Percentiles rank a stretch among this genome's conserved stretches.
Evolutionary conservation across 2,113 vertebrate genomes (phyloP).

Genomic region (Bos indicus): DNA sequence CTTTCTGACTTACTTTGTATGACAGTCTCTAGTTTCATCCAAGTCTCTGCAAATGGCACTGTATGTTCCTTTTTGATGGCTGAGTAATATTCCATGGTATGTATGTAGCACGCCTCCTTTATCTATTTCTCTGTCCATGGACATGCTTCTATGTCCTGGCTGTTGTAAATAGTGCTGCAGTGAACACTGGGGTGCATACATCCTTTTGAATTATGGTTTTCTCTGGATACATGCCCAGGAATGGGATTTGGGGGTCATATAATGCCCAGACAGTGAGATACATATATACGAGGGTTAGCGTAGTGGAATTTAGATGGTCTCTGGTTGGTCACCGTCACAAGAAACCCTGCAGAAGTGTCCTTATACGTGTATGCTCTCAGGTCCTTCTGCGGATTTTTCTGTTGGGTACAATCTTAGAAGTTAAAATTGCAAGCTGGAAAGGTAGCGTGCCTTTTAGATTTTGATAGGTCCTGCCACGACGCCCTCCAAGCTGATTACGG

Average conservation of each 20-base stretch:
- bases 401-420: not conserved
- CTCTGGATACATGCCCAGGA: not conserved
- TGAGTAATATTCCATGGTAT: not conserved
- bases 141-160: not conserved
- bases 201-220: not conserved
- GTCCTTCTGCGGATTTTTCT: not conserved
- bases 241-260: not conserved
- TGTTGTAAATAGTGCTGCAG: not conserved
- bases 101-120: not conserved
- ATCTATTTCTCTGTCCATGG: not conserved
- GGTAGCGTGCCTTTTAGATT: not conserved
- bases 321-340: not conserved
- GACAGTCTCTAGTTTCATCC: not conserved
- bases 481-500: not conserved
- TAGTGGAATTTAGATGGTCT: not conserved
- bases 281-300: accelerated
- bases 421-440: not conserved
- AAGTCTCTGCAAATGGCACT: not conserved
- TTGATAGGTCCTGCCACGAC: accelerated
- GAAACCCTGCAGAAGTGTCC: accelerated
- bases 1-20: not conserved
- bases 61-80: not conserved
- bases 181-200: not conserved
- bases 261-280: not conserved
- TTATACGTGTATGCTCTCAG: accelerated